Conservation (phyloP, 2,888 invertebrate species). For the Tinea pellionella region DNA sequence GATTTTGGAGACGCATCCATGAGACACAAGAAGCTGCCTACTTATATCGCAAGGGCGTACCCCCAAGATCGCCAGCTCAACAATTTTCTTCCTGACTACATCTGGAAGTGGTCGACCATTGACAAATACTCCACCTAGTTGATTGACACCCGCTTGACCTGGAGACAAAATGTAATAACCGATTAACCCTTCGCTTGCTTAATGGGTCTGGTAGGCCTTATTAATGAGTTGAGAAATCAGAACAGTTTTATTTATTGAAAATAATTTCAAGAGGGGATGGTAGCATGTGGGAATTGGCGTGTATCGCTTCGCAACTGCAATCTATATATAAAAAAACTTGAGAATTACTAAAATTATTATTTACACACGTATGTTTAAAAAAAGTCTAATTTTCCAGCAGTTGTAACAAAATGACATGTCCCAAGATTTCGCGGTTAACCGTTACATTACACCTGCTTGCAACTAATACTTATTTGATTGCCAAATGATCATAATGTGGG, state of each 20-base stretch:
- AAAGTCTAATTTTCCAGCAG: neutral
- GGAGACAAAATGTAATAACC: conserved; percentile 21
- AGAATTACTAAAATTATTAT: too few species aligned
- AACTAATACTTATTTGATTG: conserved; percentile 65
- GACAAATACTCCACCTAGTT: conserved; percentile 96
- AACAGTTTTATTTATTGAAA: too few species aligned
- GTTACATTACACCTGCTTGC: conserved; percentile 39
- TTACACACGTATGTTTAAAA: too few species aligned
- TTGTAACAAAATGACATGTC: conserved; percentile 5
- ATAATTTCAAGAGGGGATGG: too few species aligned
- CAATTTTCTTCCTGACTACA: conserved; percentile 91
- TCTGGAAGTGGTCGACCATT: conserved; percentile 97
- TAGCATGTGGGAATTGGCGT: too few species aligned
- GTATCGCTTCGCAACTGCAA: too few species aligned
- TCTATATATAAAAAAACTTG: too few species aligned
- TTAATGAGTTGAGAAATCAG: too few species aligned
- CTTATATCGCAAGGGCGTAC: conserved; percentile 98
- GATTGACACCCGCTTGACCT: conserved; percentile 98
- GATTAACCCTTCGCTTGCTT: neutral
- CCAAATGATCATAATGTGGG: conserved; percentile 37
- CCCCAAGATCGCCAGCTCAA: conserved; percentile 93
- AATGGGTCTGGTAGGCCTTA: neutral
- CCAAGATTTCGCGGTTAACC: conserved; percentile 28
- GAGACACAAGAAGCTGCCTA: conserved; percentile 92
- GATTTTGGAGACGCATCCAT: conserved; percentile 98